Evolutionary conservation across 2,888 invertebrate genomes (phyloP), one percentile per base, ranked within the genome.

Genomic region (Nemotelus pantherinus): DNA sequence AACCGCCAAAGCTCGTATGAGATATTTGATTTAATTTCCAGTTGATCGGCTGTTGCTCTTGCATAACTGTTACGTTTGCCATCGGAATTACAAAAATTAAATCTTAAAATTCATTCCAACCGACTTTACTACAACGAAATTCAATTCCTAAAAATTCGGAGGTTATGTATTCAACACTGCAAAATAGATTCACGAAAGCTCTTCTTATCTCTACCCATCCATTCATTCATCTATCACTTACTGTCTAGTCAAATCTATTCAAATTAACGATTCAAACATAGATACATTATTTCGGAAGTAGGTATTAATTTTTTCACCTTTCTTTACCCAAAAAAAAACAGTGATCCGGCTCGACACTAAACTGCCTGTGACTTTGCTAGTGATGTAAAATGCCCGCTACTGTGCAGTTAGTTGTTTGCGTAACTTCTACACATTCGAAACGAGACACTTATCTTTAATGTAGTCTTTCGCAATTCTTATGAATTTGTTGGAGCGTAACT

Each of bases 361-460:
- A 25, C 25, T 25, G 25, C 25, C 25, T 25, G 25, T 25, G 25
- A 25, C 25, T 25, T 25, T 25, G 25, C 25, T 25, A 1, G 25
- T 25, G 25, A 25, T 25, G 25, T 25, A 25, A 25, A 25, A 25
- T 25, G 25, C 25, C 25, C 25, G 25, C 25, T 25, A 25, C 25
- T 25, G 25, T 25, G 25, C 25, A 25, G 25, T 25, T 25, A 25
- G 25, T 4, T 43, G 4, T 60, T 60, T 60, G 60, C 60, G 41
- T 60, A 60, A 60, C 39, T 60, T 60, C 3, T 60, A 41, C 3
- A 41, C 60, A 25, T 25, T 25, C 25, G 25, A 25, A 25, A 4
- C 57, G 57, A 60, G 60, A 60, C 60, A 60, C 41, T 60, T 60
- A 25, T 60, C 60, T 60, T 60, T 60, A 7, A 60, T 60, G 60